Percentiles rank a stretch among this genome's conserved stretches.
Evolutionary conservation across 2,888 invertebrate species (phyloP).

Genomic region (Ochropleura leucogaster): DNA sequence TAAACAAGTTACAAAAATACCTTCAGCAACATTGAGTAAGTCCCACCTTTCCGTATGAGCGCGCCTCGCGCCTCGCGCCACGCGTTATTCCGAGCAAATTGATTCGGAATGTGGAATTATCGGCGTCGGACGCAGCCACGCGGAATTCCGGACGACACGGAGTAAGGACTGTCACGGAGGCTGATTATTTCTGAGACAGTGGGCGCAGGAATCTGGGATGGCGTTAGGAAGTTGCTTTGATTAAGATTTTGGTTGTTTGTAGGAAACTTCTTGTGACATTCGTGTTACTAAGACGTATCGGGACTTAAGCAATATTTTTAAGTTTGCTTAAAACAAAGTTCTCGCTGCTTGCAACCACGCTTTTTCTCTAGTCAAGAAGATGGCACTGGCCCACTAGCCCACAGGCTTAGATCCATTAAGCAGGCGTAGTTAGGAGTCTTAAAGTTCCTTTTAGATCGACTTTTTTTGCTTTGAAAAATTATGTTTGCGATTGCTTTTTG

Average conservation of each 20-base stretch:
- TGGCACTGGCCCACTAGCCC: not conserved
- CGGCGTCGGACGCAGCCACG: conserved; percentile 43
- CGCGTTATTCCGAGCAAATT: conserved; percentile 60
- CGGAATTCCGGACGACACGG: conserved; percentile 58
- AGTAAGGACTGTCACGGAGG: conserved; percentile 51
- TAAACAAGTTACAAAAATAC: conserved; percentile 29
- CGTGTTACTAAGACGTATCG: not conserved
- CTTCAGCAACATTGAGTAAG: not conserved
- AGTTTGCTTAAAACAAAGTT: not conserved
- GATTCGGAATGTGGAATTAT: conserved; percentile 60
- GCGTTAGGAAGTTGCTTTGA: conserved; percentile 11
- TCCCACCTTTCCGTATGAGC: conserved; percentile 28
- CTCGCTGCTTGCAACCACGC: not conserved
- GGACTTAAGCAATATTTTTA: not conserved
- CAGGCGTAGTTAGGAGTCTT: not conserved
- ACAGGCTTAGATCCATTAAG: not conserved
- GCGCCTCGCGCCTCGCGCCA: conserved; percentile 17
- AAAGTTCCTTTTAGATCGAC: too few relatives aligned
- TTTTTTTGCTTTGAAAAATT: too few relatives aligned
- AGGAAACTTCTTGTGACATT: not conserved
- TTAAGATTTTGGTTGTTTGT: conserved; percentile 18
- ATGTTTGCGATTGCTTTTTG: too few relatives aligned
- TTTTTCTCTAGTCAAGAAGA: not conserved
- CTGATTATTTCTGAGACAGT: conserved; percentile 49
- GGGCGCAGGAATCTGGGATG: conserved; percentile 7